phyloP scores from a whole-genome alignment of 2,888 invertebrate genomes.

The Epinotia ramella region DNA sequence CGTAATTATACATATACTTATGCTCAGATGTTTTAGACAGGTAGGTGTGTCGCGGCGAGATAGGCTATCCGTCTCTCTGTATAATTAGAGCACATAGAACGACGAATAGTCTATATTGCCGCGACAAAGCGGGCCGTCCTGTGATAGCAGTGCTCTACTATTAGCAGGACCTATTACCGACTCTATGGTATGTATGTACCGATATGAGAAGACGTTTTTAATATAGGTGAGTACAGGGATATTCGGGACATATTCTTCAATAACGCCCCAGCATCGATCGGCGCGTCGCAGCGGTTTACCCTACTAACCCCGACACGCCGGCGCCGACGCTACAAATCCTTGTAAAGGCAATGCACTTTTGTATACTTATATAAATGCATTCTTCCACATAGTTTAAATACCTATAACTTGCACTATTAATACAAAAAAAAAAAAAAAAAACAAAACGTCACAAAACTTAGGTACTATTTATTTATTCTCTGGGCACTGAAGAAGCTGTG shows the following conservation, averaged over 20 bases:
- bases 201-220: not conserved
- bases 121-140: no score
- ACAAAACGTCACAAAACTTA: no score
- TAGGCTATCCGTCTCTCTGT: no score
- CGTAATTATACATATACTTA: not conserved
- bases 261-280: slow-evolving; percentile 62
- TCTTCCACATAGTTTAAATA: not conserved
- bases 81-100: no score
- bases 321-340: slow-evolving; percentile 53
- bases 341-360: slow-evolving; percentile 26
- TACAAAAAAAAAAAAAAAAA: no score
- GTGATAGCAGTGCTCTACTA: no score
- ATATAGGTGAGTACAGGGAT: slow-evolving; percentile 13
- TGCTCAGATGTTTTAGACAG: no score
- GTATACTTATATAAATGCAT: not conserved
- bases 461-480: no score
- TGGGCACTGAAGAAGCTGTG: not conserved
- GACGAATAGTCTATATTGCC: no score
- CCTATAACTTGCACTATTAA: not conserved
- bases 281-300: slow-evolving; percentile 62
- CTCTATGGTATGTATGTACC: no score
- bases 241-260: slow-evolving; percentile 17
- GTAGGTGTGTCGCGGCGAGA: no score
- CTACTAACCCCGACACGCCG: slow-evolving; percentile 70
- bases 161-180: no score